These are phyloP conservation scores for Mola mola DNA, from an alignment of 2,113 vertebrate genomes.

Conservation along the genomic window DNA sequence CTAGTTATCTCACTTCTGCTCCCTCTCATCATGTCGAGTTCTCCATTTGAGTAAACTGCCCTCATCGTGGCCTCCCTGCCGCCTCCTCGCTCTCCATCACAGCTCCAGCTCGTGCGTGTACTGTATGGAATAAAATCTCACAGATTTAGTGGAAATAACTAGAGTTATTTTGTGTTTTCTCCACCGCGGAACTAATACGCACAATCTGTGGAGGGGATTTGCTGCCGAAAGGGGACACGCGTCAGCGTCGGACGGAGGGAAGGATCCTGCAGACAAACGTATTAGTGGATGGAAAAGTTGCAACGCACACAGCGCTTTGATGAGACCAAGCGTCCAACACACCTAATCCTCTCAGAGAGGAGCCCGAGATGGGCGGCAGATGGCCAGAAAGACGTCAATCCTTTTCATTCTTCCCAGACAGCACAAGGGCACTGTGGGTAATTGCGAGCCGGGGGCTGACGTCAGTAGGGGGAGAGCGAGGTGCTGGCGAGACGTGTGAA, in stretches of 20 bases:
- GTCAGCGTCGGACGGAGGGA: slow-evolving; percentile 46
- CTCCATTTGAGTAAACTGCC: slow-evolving; percentile 53
- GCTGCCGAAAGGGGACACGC: slow-evolving; percentile 39
- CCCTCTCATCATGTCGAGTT: slow-evolving; percentile 38
- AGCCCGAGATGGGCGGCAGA: slow-evolving; percentile 70
- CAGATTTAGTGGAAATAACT: slow-evolving; percentile 70
- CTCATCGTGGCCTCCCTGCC: slow-evolving; percentile 26
- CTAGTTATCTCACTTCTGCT: slow-evolving; percentile 42
- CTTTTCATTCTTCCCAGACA: slow-evolving; percentile 78
- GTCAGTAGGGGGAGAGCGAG: slow-evolving; percentile 20
- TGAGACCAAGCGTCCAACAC: slow-evolving; percentile 65
- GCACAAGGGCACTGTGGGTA: slow-evolving; percentile 64
- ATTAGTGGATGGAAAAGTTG: slow-evolving; percentile 48
- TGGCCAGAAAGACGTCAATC: slow-evolving; percentile 81
- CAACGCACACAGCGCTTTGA: slow-evolving; percentile 57
- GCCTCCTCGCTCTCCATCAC: slow-evolving; percentile 56
- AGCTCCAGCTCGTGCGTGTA: slow-evolving; percentile 61
- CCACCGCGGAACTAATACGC: slow-evolving; percentile 28
- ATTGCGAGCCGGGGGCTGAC: slow-evolving; percentile 54
- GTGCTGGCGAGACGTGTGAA: too few relatives aligned
- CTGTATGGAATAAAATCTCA: slow-evolving; percentile 74
- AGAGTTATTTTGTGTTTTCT: slow-evolving; percentile 27
- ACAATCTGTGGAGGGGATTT: slow-evolving; percentile 62
- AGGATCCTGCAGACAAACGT: slow-evolving; percentile 51
- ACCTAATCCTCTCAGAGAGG: slow-evolving; percentile 82